These are phyloP conservation scores for Ivindomyrus marchei DNA, from an alignment of 2,113 vertebrate genomes.

Conservation along the genomic window DNA sequence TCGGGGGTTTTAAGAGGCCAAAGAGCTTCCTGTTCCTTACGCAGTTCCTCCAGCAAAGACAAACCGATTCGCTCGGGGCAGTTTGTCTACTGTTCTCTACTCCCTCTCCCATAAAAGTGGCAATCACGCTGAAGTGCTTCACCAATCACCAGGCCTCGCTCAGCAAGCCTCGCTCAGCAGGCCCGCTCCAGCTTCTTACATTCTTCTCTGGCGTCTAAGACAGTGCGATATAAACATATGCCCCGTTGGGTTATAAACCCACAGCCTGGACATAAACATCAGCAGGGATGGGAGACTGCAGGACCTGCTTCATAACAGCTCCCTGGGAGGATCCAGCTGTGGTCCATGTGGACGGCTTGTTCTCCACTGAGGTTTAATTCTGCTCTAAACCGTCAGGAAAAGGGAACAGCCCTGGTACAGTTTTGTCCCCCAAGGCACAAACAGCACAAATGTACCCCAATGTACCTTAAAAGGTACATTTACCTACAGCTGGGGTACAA, in stretches of 20 bases:
- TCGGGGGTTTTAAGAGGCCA: background rate
- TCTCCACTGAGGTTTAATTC: background rate
- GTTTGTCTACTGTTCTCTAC: background rate
- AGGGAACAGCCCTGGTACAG: background rate
- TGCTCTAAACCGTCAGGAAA: background rate
- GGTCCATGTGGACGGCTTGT: background rate
- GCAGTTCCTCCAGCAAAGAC: background rate
- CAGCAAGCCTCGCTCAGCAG: background rate
- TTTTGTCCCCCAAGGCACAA: background rate
- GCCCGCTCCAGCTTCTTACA: background rate
- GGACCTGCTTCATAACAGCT: background rate
- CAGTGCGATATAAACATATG: background rate
- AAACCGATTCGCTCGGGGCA: background rate
- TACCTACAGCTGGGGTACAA: background rate
- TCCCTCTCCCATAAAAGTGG: conserved; percentile 1
- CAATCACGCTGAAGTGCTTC: background rate
- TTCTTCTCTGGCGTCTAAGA: background rate
- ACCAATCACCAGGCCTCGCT: background rate
- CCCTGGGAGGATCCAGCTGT: background rate
- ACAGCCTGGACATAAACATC: background rate
- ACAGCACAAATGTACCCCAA: background rate
- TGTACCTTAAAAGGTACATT: background rate
- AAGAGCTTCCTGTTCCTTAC: background rate
- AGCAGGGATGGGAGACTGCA: background rate
- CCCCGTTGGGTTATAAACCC: background rate